A percentile compares a stretch with the other conserved stretches of the same genome.
These are phyloP conservation scores for Gandaritis pyraliata DNA, from an alignment of 2,888 invertebrate species.

Conservation along the genomic window DNA sequence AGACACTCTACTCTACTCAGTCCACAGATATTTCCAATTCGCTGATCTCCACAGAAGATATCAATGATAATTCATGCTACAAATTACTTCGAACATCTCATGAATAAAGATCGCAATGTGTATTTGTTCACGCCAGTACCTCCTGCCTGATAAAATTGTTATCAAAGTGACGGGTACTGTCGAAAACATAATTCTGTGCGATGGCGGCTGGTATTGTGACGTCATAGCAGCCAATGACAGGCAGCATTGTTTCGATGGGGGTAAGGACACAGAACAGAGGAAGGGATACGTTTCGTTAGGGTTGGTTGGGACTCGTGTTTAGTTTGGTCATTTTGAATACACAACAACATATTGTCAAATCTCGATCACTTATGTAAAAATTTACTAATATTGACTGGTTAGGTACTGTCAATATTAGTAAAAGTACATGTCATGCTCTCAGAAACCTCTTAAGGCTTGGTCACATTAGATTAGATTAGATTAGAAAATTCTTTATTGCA, in stretches of 20 bases:
- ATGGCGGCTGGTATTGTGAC: conserved; percentile 44
- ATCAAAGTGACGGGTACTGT: conserved; percentile 48
- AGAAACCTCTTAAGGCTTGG: no score
- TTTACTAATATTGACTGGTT: no score
- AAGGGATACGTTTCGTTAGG: conserved; percentile 17
- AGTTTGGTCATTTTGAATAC: no score
- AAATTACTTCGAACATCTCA: conserved; percentile 50
- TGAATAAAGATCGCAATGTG: conserved; percentile 55
- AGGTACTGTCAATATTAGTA: no score
- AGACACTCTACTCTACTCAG: background rate
- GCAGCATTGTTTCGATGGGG: conserved; percentile 40
- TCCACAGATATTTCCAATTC: no score
- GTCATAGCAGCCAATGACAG: conserved; percentile 42
- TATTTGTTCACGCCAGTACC: conserved; percentile 49
- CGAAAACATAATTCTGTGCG: conserved; percentile 48
- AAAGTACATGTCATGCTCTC: no score
- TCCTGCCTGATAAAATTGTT: conserved; percentile 49
- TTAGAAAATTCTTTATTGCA: no score
- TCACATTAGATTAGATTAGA: no score
- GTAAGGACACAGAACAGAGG: no score
- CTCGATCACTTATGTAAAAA: no score
- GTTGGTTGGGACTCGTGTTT: background rate
- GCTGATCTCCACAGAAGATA: conserved; percentile 29
- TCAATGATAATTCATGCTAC: conserved; percentile 34
- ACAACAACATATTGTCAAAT: no score